phyloP scores from a whole-genome alignment of 53 echinoderm and acorn worm species.

The Pentamera pediparva region DNA sequence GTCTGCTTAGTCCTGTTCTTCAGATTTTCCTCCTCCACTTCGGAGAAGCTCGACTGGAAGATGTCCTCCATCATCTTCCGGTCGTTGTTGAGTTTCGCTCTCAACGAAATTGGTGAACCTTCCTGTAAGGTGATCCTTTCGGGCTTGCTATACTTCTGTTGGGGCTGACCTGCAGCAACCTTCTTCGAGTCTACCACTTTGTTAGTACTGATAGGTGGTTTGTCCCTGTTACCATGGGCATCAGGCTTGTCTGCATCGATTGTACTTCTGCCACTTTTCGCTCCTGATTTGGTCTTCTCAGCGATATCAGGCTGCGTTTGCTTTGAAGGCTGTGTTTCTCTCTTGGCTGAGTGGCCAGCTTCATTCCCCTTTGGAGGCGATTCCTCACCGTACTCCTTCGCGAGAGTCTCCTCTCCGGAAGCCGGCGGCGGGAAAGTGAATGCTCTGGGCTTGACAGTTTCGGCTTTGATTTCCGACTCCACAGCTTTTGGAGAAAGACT shows the following conservation, averaged over 20 bases:
- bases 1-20: constrained; percentile 13
- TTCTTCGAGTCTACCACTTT: not conserved
- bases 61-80: constrained; percentile 45
- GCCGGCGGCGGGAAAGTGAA: constrained; percentile 21
- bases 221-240: not conserved
- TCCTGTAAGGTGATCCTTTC: not conserved
- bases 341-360: not conserved
- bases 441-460: constrained; percentile 9
- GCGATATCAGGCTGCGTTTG: not conserved
- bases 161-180: no score
- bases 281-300: not conserved
- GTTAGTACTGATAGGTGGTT: not conserved
- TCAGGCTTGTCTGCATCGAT: not conserved
- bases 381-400: not conserved
- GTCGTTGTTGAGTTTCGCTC: constrained; percentile 12
- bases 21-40: constrained; percentile 25
- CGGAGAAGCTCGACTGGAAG: constrained; percentile 33
- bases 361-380: not conserved
- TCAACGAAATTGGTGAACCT: not conserved
- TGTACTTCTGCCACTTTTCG: not conserved
- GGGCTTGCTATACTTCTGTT: not conserved
- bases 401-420: not conserved
- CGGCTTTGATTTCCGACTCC: constrained; percentile 24
- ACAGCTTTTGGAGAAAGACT: constrained; percentile 22
- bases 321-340: not conserved